Conservation (phyloP, 2,888 invertebrate species). For the Chaetogeoica ovagalla region DNA sequence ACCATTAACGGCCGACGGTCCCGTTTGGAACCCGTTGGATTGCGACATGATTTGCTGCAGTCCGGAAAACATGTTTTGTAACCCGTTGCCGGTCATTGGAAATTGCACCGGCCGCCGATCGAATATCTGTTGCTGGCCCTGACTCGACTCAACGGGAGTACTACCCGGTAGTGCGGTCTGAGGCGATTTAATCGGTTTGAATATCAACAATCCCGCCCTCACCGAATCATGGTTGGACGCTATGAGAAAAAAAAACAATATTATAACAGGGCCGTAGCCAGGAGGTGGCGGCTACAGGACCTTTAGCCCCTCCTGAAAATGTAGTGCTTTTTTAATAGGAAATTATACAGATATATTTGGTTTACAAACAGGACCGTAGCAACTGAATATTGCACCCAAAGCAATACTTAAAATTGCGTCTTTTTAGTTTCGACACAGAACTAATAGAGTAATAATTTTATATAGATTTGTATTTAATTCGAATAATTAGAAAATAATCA, state of each 20-base stretch:
- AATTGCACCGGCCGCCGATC: neutral
- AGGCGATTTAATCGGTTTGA: constrained; percentile 58
- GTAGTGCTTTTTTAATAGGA: too few species aligned
- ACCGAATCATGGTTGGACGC: constrained; percentile 56
- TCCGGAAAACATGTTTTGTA: neutral
- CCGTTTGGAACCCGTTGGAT: neutral
- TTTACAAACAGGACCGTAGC: too few species aligned
- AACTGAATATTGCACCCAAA: too few species aligned
- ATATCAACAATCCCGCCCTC: constrained; percentile 60
- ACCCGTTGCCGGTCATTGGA: neutral
- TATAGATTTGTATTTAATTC: neutral
- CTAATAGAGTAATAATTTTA: too few species aligned
- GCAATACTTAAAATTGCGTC: too few species aligned
- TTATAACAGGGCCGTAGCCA: too few species aligned
- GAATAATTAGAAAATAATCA: too few species aligned
- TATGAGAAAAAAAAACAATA: neutral
- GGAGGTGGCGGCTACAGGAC: too few species aligned
- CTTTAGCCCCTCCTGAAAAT: too few species aligned
- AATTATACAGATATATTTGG: too few species aligned
- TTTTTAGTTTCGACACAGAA: too few species aligned
- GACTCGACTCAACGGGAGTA: neutral
- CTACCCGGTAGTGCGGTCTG: neutral
- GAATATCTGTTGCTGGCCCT: neutral
- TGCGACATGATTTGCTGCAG: neutral
- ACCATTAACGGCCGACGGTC: neutral